Conservation (phyloP, 1,140 invertebrate species). For the Aphaenogaster ashmeadi region DNA sequence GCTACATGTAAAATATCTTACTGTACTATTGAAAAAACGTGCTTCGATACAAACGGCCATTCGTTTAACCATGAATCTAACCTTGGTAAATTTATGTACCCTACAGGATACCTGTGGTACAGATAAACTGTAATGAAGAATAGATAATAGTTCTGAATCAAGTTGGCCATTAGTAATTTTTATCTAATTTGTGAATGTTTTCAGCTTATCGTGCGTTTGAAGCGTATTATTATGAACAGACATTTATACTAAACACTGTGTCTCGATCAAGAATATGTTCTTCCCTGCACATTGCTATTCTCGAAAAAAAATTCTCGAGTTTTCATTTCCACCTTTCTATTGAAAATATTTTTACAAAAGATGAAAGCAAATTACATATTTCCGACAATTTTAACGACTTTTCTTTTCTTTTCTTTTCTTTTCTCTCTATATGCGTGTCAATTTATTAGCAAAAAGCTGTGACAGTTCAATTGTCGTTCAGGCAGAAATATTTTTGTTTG, state of each 20-base stretch:
- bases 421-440: neutral
- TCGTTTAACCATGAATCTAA: neutral
- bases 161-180: neutral
- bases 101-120: neutral
- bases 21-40: neutral
- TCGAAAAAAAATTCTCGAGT: neutral
- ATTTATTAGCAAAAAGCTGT: neutral
- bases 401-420: neutral
- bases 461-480: neutral
- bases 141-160: neutral
- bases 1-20: neutral
- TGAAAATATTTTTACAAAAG: neutral
- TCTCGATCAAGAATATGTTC: no score
- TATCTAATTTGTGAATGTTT: neutral
- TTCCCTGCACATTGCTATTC: no score
- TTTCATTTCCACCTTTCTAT: neutral
- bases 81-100: neutral
- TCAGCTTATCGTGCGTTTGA: neutral
- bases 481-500: neutral
- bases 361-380: neutral
- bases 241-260: neutral
- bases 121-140: neutral
- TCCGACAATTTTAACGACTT: neutral
- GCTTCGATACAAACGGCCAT: neutral
- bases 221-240: neutral